Evolutionary conservation across 2,888 invertebrate genomes (phyloP).

Genomic region (Oscheius sp.): DNA sequence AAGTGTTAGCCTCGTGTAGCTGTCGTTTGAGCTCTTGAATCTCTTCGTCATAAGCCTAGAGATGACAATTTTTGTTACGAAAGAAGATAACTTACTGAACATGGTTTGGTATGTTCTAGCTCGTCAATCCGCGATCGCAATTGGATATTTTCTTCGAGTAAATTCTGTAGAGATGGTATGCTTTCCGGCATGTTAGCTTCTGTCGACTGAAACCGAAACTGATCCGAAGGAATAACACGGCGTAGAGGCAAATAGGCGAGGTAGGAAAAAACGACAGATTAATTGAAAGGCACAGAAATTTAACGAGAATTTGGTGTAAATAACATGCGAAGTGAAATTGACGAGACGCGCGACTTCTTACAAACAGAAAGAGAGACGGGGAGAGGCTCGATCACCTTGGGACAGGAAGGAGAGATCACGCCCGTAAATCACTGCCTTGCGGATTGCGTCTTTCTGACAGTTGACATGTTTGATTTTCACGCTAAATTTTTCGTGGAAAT

Average conservation of each 20-base stretch:
- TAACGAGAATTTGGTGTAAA: constrained; percentile 6
- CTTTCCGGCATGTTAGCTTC: constrained; percentile 19
- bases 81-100: not conserved
- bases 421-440: constrained; percentile 4
- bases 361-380: too few relatives aligned
- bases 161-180: constrained; percentile 15
- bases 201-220: constrained; percentile 23
- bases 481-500: constrained; percentile 4
- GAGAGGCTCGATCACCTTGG: not conserved
- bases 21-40: constrained; percentile 31
- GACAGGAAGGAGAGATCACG: not conserved
- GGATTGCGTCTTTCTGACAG: constrained; percentile 4
- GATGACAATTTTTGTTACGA: not conserved
- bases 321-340: constrained; percentile 8
- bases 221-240: not conserved
- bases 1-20: constrained; percentile 42
- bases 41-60: constrained; percentile 25
- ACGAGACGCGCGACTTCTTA: not conserved
- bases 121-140: constrained; percentile 18
- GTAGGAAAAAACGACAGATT: not conserved
- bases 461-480: constrained; percentile 23
- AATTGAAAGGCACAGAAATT: not conserved
- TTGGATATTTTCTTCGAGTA: constrained; percentile 13
- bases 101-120: not conserved
- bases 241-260: not conserved